Conservation (phyloP, 2,797 vertebrate genomes). For the Leptatherina wallacei region DNA sequence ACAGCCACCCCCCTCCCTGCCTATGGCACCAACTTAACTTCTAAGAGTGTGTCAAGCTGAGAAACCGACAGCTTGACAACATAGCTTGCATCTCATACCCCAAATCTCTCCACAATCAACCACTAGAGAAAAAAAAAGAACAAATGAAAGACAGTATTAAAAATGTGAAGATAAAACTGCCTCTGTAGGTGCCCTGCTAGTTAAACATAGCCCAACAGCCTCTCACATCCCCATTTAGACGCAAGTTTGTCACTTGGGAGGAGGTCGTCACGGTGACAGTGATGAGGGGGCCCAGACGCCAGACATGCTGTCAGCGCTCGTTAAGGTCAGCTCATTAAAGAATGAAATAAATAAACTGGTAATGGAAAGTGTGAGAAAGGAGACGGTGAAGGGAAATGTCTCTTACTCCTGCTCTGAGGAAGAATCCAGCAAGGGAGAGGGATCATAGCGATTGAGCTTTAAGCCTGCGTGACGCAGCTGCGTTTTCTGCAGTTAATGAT, state of each 20-base stretch:
- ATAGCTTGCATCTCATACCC: slow-evolving; percentile 69
- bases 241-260: slow-evolving; percentile 71
- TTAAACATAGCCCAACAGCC: slow-evolving; percentile 79
- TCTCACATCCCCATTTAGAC: slow-evolving; percentile 82
- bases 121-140: slow-evolving; percentile 32
- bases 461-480: slow-evolving; percentile 72
- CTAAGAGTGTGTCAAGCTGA: slow-evolving; percentile 71
- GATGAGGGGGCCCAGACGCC: slow-evolving; percentile 70
- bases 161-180: slow-evolving; percentile 60
- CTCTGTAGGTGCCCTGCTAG: slow-evolving; percentile 73
- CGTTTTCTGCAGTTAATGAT: slow-evolving; percentile 76
- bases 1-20: slow-evolving; percentile 27
- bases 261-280: slow-evolving; percentile 76
- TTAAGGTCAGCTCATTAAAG: slow-evolving; percentile 82
- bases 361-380: slow-evolving; percentile 55
- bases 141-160: slow-evolving; percentile 58
- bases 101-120: slow-evolving; percentile 65
- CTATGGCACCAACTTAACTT: slow-evolving; percentile 68
- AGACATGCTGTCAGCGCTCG: slow-evolving; percentile 76
- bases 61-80: slow-evolving; percentile 73
- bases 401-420: slow-evolving; percentile 48
- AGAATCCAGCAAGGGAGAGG: slow-evolving; percentile 47
- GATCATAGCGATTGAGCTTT: slow-evolving; percentile 62
- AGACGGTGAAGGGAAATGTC: slow-evolving; percentile 42
- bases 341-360: slow-evolving; percentile 70